Percentiles rank a stretch among this genome's conserved stretches.
These are phyloP conservation scores for Machaerirhynchus nigripectus DNA, from an alignment of 2,113 vertebrate genomes.

Conservation along the genomic window DNA sequence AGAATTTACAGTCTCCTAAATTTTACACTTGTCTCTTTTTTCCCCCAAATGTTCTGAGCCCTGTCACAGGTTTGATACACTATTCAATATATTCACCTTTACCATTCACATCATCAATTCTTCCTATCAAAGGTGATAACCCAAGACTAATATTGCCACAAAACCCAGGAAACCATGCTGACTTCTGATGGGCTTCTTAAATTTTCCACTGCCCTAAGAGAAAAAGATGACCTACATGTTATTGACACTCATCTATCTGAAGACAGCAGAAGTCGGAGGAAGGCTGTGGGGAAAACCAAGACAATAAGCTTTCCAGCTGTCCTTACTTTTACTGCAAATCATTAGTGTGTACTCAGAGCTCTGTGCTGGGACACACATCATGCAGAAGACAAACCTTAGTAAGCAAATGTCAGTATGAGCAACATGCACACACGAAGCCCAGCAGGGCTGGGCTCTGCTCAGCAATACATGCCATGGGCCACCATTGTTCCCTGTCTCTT, in stretches of 20 bases:
- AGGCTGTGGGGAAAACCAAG: not conserved
- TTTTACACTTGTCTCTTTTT: not conserved
- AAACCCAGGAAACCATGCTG: not conserved
- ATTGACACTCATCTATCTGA: not conserved
- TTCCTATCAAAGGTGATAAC: not conserved
- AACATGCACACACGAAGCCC: not conserved
- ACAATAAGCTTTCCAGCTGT: not conserved
- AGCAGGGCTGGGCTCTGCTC: not conserved
- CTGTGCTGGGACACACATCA: not conserved
- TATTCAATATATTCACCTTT: not conserved
- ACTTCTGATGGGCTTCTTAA: not conserved
- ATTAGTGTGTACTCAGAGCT: not conserved
- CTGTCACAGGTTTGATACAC: not conserved
- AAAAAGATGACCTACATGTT: not conserved
- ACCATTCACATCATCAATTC: not conserved
- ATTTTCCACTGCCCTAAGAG: not conserved
- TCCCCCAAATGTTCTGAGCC: not conserved
- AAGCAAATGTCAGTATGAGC: not conserved
- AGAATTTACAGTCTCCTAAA: not conserved
- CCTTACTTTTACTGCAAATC: not conserved
- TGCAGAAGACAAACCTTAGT: not conserved
- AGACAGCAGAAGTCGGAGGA: not conserved
- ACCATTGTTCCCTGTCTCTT: not conserved
- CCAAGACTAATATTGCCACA: not conserved
- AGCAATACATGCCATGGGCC: accelerated